These are phyloP conservation scores for Saturnia pavonia DNA, from an alignment of 2,888 invertebrate genomes.

Conservation along the genomic window DNA sequence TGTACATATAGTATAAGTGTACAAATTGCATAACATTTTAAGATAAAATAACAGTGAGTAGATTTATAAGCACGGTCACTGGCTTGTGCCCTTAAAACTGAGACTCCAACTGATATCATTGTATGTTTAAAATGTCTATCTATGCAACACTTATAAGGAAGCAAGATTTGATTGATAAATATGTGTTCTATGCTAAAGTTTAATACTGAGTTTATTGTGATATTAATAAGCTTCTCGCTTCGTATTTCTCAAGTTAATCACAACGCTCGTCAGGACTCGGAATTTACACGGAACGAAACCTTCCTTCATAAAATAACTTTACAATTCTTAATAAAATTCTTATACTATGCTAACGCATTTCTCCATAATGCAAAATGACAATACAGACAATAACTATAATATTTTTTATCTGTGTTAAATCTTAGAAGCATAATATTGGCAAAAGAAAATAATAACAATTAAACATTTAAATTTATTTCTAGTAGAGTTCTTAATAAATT, in stretches of 20 bases:
- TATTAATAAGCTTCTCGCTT: constrained; percentile 5
- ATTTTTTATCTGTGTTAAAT: neutral
- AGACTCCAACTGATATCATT: too few relatives aligned
- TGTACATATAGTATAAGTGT: too few relatives aligned
- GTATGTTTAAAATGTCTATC: neutral
- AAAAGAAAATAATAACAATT: too few relatives aligned
- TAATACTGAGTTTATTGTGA: neutral
- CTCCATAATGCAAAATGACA: neutral
- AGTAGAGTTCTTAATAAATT: too few relatives aligned
- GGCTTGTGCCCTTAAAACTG: too few relatives aligned
- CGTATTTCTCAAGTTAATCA: constrained; percentile 9
- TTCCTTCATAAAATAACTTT: neutral
- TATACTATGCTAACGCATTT: neutral
- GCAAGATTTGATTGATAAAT: neutral
- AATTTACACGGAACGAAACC: constrained; percentile 4
- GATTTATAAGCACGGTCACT: neutral
- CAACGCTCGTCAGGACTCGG: neutral
- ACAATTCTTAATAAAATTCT: neutral
- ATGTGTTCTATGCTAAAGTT: neutral
- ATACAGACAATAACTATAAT: neutral
- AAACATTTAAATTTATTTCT: too few relatives aligned
- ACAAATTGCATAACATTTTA: too few relatives aligned
- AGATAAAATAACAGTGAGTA: neutral
- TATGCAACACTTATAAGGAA: neutral
- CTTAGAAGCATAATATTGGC: neutral